Conservation (phyloP, 1,140 invertebrate species). For the Macrobrachium rosenbergii region DNA sequence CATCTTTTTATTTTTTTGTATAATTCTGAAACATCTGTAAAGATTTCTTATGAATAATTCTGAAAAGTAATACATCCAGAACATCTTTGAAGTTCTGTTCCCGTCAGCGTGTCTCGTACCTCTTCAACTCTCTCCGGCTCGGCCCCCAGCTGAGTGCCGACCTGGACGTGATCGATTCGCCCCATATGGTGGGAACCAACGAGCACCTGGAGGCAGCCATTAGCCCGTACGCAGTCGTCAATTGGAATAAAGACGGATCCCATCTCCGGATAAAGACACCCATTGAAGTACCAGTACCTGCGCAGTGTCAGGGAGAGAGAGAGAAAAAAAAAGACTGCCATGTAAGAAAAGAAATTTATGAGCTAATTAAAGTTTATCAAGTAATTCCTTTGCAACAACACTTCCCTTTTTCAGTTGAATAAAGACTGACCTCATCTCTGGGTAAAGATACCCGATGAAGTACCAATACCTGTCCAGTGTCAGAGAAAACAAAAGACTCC, state of each 20-base stretch:
- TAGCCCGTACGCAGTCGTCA: slow-evolving; percentile 53
- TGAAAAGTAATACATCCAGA: background rate
- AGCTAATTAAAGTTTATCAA: too few relatives aligned
- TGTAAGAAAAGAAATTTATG: background rate
- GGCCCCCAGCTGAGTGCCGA: slow-evolving; percentile 52
- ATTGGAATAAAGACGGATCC: slow-evolving; percentile 61
- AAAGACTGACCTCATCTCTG: too few relatives aligned
- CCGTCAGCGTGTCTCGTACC: background rate
- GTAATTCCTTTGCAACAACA: too few relatives aligned
- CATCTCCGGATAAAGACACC: slow-evolving; percentile 56
- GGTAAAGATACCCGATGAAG: too few relatives aligned
- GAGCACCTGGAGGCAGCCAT: slow-evolving; percentile 60
- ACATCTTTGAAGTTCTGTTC: background rate
- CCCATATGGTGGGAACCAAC: slow-evolving; percentile 51
- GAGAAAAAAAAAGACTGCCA: background rate
- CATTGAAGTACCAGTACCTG: slow-evolving; percentile 63
- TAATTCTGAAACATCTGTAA: too few relatives aligned
- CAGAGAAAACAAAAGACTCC: too few relatives aligned
- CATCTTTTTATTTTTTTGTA: too few relatives aligned
- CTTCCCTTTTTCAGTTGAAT: slow-evolving; percentile 18
- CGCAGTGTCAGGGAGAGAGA: background rate
- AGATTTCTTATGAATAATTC: too few relatives aligned
- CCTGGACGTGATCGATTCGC: slow-evolving; percentile 33
- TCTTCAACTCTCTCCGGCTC: slow-evolving; percentile 51
- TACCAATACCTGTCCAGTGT: too few relatives aligned